phyloP scores from a whole-genome alignment of 2,113 vertebrate genomes.

The Bos taurus region ARS-UCD2.0 NC_037342.1:81323501-81324000 shows the following conservation, averaged over 20 bases:
- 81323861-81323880: no score
- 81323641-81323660: background rate
- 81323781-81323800: background rate
- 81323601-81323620: fast-evolving
- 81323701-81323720: background rate
- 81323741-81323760: no score
- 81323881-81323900: background rate
- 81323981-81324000: background rate
- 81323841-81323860: background rate
- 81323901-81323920: background rate
- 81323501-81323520: background rate
- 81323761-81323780: background rate
- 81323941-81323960: background rate
- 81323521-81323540: background rate
- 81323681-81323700: background rate
- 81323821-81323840: no score
- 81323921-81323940: no score
- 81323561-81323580: no score
- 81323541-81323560: fast-evolving
- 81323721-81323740: background rate
- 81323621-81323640: background rate
- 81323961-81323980: background rate
- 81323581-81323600: background rate
- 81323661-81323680: background rate
- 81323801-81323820: background rate